Conservation (phyloP, 2,113 vertebrate species). For the Zingel zingel region DNA sequence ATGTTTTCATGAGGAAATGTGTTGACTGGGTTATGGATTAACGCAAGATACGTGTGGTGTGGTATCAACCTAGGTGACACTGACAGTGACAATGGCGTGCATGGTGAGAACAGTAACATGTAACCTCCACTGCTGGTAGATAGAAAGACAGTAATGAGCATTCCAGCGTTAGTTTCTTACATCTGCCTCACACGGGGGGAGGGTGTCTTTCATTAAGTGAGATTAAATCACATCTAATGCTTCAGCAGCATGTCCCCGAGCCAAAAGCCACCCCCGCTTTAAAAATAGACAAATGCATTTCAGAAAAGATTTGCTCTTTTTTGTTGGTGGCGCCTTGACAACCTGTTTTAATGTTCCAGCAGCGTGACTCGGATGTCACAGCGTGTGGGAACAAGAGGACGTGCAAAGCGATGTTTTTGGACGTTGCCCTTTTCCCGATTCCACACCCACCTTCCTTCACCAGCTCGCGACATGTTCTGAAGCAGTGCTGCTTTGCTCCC, state of each 20-base stretch:
- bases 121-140: conserved; percentile 67
- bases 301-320: conserved; percentile 72
- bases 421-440: conserved; percentile 86
- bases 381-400: conserved; percentile 53
- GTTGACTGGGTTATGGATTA: conserved; percentile 18
- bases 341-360: conserved; percentile 67
- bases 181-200: conserved; percentile 34
- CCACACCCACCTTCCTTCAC: conserved; percentile 87
- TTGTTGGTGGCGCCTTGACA: conserved; percentile 79
- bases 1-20: conserved; percentile 26
- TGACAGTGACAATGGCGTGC: conserved; percentile 23
- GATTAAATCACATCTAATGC: conserved; percentile 81
- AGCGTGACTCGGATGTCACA: conserved; percentile 66
- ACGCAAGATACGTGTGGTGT: neutral
- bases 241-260: conserved; percentile 66
- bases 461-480: conserved; percentile 83
- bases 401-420: conserved; percentile 66
- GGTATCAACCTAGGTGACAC: conserved; percentile 18
- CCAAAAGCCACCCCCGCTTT: conserved; percentile 53
- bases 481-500: conserved; percentile 79
- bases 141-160: conserved; percentile 49
- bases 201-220: conserved; percentile 76
- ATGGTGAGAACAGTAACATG: conserved; percentile 46
- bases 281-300: conserved; percentile 79
- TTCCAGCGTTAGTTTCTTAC: conserved; percentile 63